Evolutionary conservation across 1,140 invertebrate genomes (phyloP).

Genomic region (Micrasema minimum): DNA sequence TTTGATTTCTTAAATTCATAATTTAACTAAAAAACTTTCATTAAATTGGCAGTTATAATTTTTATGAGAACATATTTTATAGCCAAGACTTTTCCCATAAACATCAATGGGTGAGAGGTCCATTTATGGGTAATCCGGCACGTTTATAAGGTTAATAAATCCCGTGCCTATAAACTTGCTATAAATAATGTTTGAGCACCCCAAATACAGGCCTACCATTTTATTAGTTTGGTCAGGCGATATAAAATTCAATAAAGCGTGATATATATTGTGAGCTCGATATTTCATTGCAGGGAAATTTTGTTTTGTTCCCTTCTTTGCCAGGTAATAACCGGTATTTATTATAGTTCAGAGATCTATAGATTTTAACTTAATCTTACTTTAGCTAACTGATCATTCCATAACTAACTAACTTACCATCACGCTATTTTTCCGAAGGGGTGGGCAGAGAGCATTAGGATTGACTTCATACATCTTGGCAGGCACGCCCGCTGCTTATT

Average conservation of each 20-base stretch:
- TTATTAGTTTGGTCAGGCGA: constrained; percentile 46
- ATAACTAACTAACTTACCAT: no score
- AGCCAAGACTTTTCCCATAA: no score
- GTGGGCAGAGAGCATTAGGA: no score
- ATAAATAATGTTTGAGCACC: constrained; percentile 42
- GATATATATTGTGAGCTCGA: constrained; percentile 35
- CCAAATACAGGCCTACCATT: constrained; percentile 38
- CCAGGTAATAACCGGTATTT: no score
- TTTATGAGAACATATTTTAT: not conserved
- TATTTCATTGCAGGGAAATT: constrained; percentile 33
- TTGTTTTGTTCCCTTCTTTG: not conserved
- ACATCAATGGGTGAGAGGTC: not conserved
- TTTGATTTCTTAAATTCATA: not conserved
- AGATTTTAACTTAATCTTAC: no score
- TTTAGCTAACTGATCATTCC: no score
- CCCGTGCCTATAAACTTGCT: constrained; percentile 35
- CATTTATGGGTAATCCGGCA: constrained; percentile 19
- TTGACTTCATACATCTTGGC: no score
- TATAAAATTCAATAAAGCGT: constrained; percentile 42
- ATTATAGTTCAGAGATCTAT: no score
- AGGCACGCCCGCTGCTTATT: no score
- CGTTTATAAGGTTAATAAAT: constrained; percentile 44
- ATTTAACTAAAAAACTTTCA: not conserved
- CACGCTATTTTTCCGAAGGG: no score
- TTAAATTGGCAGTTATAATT: not conserved